A percentile compares a stretch with the other conserved stretches of the same genome.
Evolutionary conservation across 2,113 vertebrate genomes (phyloP).

Genomic region (Aythya baeri): DNA sequence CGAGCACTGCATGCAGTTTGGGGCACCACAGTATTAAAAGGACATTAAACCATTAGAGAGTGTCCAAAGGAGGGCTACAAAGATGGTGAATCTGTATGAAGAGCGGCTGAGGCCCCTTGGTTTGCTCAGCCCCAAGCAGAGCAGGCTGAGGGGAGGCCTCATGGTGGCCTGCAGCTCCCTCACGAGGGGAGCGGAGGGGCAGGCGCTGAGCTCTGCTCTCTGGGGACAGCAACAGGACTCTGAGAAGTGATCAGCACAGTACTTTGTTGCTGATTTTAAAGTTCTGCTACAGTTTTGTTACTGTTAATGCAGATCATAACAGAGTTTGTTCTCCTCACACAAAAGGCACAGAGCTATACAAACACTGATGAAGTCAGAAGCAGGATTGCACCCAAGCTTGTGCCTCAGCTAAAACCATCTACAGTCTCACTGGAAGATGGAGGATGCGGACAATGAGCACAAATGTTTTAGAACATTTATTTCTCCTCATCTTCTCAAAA

Average conservation of each 20-base stretch:
- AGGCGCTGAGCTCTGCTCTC: no score
- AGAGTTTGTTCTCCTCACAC: background rate
- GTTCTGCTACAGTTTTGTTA: background rate
- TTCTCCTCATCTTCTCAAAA: background rate
- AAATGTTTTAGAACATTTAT: background rate
- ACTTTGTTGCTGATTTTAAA: background rate
- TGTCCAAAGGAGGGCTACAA: background rate
- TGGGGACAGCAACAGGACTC: background rate
- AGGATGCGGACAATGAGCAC: background rate
- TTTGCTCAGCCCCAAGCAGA: background rate
- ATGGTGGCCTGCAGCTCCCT: background rate
- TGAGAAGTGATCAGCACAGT: background rate
- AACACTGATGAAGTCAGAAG: background rate
- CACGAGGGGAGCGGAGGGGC: no score
- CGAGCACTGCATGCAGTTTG: no score
- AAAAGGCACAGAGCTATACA: background rate
- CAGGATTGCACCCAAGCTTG: background rate
- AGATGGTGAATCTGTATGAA: background rate
- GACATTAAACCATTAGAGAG: background rate
- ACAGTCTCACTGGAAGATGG: background rate
- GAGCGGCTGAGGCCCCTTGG: background rate
- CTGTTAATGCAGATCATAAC: rapidly evolving
- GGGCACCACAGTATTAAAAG: background rate
- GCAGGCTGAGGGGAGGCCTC: background rate
- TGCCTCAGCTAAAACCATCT: background rate